Evolutionary conservation across 2,113 vertebrate genomes (phyloP).

Genomic region (Ciconia stormi): DNA sequence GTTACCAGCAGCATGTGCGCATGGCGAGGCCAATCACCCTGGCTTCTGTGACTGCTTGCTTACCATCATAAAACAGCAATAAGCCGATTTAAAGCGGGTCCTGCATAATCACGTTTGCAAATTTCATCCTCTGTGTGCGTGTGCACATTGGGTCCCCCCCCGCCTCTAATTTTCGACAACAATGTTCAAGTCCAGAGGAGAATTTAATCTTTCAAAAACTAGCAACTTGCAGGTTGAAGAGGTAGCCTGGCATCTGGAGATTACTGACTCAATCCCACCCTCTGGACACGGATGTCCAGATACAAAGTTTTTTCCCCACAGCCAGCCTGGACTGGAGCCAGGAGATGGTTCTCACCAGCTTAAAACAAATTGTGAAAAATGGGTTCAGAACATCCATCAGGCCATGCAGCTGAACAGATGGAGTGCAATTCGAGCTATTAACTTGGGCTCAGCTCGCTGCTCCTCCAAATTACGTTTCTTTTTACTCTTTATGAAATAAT

Average conservation of each 20-base stretch:
- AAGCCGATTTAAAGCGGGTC: conserved; percentile 50
- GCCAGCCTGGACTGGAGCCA: conserved; percentile 67
- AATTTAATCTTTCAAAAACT: neutral
- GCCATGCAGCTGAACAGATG: conserved; percentile 75
- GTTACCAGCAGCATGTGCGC: conserved; percentile 43
- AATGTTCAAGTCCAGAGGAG: neutral
- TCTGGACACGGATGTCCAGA: conserved; percentile 42
- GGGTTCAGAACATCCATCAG: conserved; percentile 71
- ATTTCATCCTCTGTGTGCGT: neutral
- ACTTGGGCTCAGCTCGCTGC: conserved; percentile 66
- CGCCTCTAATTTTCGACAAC: neutral
- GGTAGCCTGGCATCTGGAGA: neutral
- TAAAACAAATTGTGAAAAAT: conserved; percentile 78
- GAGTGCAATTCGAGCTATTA: conserved; percentile 75
- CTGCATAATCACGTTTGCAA: conserved; percentile 57
- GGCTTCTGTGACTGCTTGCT: conserved; percentile 26
- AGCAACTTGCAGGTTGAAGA: neutral
- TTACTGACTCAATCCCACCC: neutral
- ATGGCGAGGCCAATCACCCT: conserved; percentile 42
- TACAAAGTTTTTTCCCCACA: conserved; percentile 13
- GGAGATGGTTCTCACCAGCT: conserved; percentile 68
- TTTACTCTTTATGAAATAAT: conserved; percentile 71
- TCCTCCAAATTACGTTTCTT: conserved; percentile 75
- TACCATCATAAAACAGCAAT: conserved; percentile 51
- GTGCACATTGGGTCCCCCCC: accelerated